These are phyloP conservation scores for Lasiurus borealis DNA, from an alignment of 2,113 vertebrate genomes.

Conservation along the genomic window DNA sequence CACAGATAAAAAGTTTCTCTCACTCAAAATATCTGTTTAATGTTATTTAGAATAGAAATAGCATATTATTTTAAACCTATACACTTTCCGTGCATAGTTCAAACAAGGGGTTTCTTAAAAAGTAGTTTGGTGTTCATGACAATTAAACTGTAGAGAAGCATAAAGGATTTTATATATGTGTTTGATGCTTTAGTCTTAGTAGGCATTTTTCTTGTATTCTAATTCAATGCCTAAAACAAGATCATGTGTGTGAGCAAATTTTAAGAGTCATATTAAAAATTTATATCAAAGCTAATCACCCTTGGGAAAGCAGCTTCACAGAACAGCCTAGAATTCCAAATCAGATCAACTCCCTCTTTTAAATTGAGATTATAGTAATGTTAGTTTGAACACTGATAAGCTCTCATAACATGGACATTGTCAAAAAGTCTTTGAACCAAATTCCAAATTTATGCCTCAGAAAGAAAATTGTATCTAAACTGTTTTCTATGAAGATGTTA, in stretches of 20 bases:
- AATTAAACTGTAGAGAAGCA: not conserved
- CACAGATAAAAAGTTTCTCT: not conserved
- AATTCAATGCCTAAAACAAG: constrained; percentile 34
- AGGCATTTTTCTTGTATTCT: constrained; percentile 20
- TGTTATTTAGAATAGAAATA: not conserved
- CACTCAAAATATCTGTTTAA: not conserved
- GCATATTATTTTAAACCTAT: not conserved
- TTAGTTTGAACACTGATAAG: constrained; percentile 1
- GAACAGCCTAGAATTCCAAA: not conserved
- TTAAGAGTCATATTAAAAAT: constrained; percentile 51
- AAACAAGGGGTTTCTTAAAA: not conserved
- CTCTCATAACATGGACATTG: not conserved
- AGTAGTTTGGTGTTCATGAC: not conserved
- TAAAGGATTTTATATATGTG: not conserved
- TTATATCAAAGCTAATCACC: constrained; percentile 64
- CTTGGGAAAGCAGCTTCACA: not conserved
- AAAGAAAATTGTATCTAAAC: not conserved
- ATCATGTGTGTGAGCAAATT: constrained; percentile 19
- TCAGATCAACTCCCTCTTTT: not conserved
- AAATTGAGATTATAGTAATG: not conserved
- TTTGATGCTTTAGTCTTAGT: not conserved
- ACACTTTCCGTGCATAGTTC: not conserved
- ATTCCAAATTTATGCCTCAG: not conserved
- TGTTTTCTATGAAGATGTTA: not conserved
- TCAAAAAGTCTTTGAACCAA: not conserved